These are phyloP conservation scores for Entomyzon cyanotis DNA, from an alignment of 2,113 vertebrate species.

Conservation along the genomic window DNA sequence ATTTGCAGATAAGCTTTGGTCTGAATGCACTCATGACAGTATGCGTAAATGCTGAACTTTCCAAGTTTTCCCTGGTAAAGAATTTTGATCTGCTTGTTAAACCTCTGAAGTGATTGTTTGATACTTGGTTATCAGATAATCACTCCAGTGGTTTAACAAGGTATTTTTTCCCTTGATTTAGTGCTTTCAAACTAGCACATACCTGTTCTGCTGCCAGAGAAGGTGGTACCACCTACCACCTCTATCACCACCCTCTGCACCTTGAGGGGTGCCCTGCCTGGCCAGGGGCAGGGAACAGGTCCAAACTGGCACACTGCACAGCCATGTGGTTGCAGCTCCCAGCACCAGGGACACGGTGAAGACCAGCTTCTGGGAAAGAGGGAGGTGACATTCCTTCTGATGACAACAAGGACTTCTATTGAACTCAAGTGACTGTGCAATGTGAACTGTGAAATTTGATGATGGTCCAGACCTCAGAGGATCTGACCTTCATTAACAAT, in stretches of 20 bases:
- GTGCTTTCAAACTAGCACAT: background rate
- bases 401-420: background rate
- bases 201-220: background rate
- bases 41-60: background rate
- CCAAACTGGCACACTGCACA: background rate
- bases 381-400: background rate
- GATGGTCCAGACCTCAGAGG: background rate
- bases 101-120: background rate
- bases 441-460: background rate
- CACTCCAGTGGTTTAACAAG: background rate
- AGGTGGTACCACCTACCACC: background rate
- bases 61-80: background rate
- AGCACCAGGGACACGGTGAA: accelerated
- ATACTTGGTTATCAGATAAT: background rate
- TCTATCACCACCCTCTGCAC: background rate
- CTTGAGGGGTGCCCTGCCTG: background rate
- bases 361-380: background rate
- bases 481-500: background rate
- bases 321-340: background rate
- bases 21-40: background rate
- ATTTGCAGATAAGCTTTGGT: background rate
- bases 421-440: background rate
- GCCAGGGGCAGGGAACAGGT: background rate
- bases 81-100: background rate
- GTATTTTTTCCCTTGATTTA: background rate